Conservation (phyloP, 2,888 invertebrate species). For the Gordius sp. region DNA sequence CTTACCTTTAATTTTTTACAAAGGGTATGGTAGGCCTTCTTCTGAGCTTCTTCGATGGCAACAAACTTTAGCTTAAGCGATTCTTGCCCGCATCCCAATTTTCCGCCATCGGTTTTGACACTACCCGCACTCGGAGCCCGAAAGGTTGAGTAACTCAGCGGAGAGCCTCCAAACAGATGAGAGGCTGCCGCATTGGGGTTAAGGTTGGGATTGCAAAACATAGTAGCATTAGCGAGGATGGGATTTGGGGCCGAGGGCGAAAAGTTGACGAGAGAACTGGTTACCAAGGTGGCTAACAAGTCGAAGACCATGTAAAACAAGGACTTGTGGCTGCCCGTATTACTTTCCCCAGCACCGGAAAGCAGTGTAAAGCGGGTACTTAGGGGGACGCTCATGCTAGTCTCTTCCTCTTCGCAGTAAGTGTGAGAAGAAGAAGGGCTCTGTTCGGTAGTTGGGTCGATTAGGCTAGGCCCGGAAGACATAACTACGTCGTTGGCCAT, state of each 20-base stretch:
- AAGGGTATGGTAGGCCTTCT: slow-evolving; percentile 1
- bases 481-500: slow-evolving; percentile 1
- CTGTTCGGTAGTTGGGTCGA: background rate
- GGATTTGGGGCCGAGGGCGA: no score
- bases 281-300: slow-evolving; percentile 5
- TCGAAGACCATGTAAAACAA: slow-evolving; percentile 14
- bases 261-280: background rate
- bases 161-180: no score
- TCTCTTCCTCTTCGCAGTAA: background rate
- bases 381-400: no score
- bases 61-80: slow-evolving; percentile 1
- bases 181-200: background rate
- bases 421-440: background rate
- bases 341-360: no score
- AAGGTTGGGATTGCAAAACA: no score
- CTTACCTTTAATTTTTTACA: slow-evolving; percentile 8
- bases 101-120: no score
- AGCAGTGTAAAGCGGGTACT: no score
- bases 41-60: background rate
- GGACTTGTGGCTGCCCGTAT: no score
- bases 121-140: no score
- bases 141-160: no score
- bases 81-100: no score
- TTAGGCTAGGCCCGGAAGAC: background rate
- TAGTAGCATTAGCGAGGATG: no score